These are phyloP conservation scores for Leucoraja erinaceus DNA, from an alignment of 2,113 vertebrate species.

Conservation along the genomic window DNA sequence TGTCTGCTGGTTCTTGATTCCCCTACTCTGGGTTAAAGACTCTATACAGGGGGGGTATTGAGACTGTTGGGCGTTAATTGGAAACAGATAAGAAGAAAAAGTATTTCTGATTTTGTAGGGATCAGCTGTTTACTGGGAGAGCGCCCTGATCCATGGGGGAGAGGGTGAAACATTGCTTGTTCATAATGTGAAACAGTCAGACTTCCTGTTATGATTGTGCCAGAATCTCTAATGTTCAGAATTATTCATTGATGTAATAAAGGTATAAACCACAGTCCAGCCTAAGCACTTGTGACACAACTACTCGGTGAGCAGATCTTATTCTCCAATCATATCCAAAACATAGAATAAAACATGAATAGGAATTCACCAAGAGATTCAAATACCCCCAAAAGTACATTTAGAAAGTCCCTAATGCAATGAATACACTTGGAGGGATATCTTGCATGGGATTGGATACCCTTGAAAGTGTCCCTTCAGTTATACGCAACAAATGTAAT, in stretches of 20 bases:
- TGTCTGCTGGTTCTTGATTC: no score
- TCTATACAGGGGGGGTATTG: no score
- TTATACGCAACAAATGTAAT: background rate
- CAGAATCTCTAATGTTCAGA: background rate
- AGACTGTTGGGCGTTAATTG: no score
- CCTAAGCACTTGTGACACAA: background rate
- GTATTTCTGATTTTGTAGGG: background rate
- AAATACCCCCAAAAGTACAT: background rate
- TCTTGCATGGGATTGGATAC: background rate
- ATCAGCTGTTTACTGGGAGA: background rate
- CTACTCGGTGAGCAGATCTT: background rate
- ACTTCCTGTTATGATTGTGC: no score
- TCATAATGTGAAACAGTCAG: background rate
- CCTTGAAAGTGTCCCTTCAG: background rate
- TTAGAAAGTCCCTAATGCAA: background rate
- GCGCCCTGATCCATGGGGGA: background rate
- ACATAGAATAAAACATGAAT: background rate
- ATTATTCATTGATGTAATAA: background rate
- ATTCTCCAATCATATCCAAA: background rate
- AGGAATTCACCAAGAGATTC: background rate
- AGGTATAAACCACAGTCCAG: background rate
- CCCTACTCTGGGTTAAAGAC: no score
- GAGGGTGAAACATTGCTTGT: background rate
- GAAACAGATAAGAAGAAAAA: no score
- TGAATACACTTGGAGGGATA: background rate